These are phyloP conservation scores for Xanthorhoe spadicearia DNA, from an alignment of 2,888 invertebrate species.

Conservation along the genomic window DNA sequence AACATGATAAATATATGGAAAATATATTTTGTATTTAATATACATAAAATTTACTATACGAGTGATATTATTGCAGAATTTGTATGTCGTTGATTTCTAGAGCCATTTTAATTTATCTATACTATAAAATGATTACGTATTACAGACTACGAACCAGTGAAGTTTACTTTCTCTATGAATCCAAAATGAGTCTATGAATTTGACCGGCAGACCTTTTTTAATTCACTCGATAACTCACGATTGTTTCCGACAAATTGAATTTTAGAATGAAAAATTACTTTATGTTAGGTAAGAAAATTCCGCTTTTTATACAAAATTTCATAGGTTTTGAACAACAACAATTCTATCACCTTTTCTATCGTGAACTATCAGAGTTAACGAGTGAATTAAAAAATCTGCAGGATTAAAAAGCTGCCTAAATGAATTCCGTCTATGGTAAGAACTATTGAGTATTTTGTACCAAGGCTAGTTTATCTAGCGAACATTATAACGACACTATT, in stretches of 20 bases:
- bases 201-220: neutral
- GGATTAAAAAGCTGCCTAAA: conserved; percentile 60
- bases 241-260: no score
- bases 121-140: neutral
- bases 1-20: conserved; percentile 42
- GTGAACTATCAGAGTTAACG: no score
- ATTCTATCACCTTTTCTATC: no score
- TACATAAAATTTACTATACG: conserved; percentile 29
- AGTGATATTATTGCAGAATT: conserved; percentile 35
- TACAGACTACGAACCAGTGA: neutral
- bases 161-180: neutral
- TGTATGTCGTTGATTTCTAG: conserved; percentile 34
- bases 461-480: conserved; percentile 59
- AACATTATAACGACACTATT: conserved; percentile 39
- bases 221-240: no score
- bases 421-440: conserved; percentile 65
- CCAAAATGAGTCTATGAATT: conserved; percentile 8
- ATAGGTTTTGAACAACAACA: no score
- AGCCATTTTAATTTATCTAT: conserved; percentile 14
- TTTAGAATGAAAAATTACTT: no score
- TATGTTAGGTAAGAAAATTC: no score
- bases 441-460: conserved; percentile 81
- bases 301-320: no score
- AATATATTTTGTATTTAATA: conserved; percentile 37
- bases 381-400: neutral